phyloP scores from a whole-genome alignment of 2,888 invertebrate genomes.

The Leptogaster cylindrica region DNA sequence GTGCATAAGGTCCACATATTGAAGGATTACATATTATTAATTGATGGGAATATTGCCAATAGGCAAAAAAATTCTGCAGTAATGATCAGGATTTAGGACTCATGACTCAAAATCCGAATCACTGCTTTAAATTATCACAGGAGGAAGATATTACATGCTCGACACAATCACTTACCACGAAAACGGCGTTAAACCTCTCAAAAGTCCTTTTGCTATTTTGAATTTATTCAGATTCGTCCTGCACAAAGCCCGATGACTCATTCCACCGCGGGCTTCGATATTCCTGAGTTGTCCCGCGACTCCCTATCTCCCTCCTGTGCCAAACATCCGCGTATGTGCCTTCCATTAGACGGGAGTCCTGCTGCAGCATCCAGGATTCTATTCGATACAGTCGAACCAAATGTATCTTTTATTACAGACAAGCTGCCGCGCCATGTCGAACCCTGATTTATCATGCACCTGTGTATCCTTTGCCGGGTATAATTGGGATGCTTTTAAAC shows the following conservation, averaged over 20 bases:
- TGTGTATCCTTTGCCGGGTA: slow-evolving; percentile 14
- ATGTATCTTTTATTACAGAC: slow-evolving; percentile 20
- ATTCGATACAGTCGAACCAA: slow-evolving; percentile 25
- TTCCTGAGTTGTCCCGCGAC: slow-evolving; percentile 7
- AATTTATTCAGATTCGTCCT: slow-evolving; percentile 44
- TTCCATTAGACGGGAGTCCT: background rate
- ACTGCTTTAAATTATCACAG: slow-evolving; percentile 33
- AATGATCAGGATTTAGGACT: slow-evolving; percentile 1
- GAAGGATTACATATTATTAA: no score
- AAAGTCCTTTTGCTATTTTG: slow-evolving; percentile 44
- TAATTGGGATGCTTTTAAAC: slow-evolving; percentile 40
- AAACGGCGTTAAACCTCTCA: slow-evolving; percentile 44
- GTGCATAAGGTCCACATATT: no score
- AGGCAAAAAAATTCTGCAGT: background rate
- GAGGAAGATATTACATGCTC: background rate
- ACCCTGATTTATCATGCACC: slow-evolving; percentile 36
- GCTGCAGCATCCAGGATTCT: background rate
- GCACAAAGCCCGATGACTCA: background rate
- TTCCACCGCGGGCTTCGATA: background rate
- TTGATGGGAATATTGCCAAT: no score
- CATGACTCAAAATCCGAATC: slow-evolving; percentile 3
- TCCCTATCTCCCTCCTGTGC: slow-evolving; percentile 1
- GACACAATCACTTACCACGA: slow-evolving; percentile 39
- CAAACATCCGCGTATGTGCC: background rate
- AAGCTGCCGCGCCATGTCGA: background rate